A percentile compares a stretch with the other conserved stretches of the same genome.
Evolutionary conservation across 1,140 invertebrate species (phyloP).

Genomic region (Drosophila pseudoananassae): DNA sequence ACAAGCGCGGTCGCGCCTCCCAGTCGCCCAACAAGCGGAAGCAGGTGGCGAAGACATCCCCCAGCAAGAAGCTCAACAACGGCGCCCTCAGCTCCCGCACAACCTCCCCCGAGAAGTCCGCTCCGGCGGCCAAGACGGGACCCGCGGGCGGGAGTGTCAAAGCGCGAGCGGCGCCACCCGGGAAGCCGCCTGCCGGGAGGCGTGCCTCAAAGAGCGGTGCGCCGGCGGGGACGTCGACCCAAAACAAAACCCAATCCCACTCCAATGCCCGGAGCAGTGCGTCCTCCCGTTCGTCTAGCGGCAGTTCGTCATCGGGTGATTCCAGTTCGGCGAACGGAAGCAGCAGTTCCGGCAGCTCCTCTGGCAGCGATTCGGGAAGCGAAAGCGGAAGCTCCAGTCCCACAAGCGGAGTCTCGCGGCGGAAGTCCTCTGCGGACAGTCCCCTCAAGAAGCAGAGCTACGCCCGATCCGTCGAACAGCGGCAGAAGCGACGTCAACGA

Average conservation of each 20-base stretch:
- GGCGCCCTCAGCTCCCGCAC: conserved; percentile 64
- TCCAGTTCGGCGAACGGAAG: conserved; percentile 65
- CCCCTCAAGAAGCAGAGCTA: conserved; percentile 69
- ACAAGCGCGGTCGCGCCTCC: conserved; percentile 54
- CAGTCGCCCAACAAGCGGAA: conserved; percentile 76
- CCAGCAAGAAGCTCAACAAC: conserved; percentile 79
- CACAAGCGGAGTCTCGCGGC: conserved; percentile 25
- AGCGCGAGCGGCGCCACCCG: conserved; percentile 47
- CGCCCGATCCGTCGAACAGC: conserved; percentile 65
- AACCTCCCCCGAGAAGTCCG: conserved; percentile 53
- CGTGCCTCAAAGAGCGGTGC: conserved; percentile 74
- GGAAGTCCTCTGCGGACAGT: conserved; percentile 28
- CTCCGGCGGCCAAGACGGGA: conserved; percentile 21
- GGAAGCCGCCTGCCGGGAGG: conserved; percentile 67
- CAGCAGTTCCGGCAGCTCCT: conserved; percentile 48
- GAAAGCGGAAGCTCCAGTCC: conserved; percentile 47
- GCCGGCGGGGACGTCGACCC: conserved; percentile 69
- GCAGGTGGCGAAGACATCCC: conserved; percentile 43
- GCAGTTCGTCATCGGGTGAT: conserved; percentile 77
- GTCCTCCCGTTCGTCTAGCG: conserved; percentile 75
- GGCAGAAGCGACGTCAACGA: conserved; percentile 83
- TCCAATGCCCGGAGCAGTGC: conserved; percentile 29
- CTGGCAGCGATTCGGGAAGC: conserved; percentile 62
- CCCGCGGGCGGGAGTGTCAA: conserved; percentile 14
- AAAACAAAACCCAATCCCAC: conserved; percentile 41